These are phyloP conservation scores for Colistium nudipinnis DNA, from an alignment of 2,113 vertebrate genomes.

Conservation along the genomic window DNA sequence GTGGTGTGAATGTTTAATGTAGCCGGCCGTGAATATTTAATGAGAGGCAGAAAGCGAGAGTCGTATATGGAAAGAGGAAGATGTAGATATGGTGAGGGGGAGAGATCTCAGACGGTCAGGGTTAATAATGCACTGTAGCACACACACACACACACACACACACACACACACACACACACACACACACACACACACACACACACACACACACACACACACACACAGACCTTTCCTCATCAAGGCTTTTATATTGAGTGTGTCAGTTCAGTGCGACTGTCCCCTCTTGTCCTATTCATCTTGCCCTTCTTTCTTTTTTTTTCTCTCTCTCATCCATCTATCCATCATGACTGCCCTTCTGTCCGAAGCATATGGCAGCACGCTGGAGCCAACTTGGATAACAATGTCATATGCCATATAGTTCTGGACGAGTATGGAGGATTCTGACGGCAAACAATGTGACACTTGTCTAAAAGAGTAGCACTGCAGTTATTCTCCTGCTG, in stretches of 20 bases:
- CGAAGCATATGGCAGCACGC: constrained; percentile 50
- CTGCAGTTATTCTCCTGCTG: no score
- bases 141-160: not conserved
- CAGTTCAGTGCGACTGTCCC: not conserved
- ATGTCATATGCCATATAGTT: constrained; percentile 42
- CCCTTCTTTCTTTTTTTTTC: constrained; percentile 51
- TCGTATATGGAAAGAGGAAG: constrained; percentile 51
- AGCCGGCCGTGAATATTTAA: constrained; percentile 83
- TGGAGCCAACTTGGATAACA: constrained; percentile 50
- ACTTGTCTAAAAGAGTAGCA: no score
- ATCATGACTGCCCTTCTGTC: constrained; percentile 25
- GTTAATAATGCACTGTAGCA: constrained; percentile 10
- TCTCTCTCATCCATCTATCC: constrained; percentile 14
- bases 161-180: not conserved
- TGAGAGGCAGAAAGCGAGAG: constrained; percentile 58
- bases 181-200: not conserved
- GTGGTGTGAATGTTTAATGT: constrained; percentile 81
- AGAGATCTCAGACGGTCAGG: constrained; percentile 23
- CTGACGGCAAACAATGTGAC: no score
- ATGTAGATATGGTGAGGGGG: constrained; percentile 48
- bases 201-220: not conserved
- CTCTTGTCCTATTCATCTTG: constrained; percentile 36
- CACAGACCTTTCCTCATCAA: constrained; percentile 18
- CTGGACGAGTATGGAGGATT: not conserved
- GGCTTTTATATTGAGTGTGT: not conserved